Conservation (phyloP, 2,888 invertebrate genomes). For the Amblyteles armatorius region DNA sequence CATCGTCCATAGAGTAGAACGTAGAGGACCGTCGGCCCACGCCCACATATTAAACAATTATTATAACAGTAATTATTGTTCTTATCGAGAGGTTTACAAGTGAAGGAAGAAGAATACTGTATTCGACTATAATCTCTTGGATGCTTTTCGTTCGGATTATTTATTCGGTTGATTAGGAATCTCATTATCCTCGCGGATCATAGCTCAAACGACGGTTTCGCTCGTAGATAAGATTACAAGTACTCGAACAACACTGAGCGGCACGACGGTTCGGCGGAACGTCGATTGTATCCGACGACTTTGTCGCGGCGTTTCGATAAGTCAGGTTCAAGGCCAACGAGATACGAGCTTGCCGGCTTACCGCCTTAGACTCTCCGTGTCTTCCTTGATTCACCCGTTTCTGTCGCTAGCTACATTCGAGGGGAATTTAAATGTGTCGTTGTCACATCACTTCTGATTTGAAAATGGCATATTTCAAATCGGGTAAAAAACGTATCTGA, state of each 20-base stretch:
- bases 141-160: neutral
- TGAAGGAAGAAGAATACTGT: neutral
- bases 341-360: conserved; percentile 57
- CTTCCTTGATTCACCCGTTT: neutral
- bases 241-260: neutral
- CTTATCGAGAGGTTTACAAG: neutral
- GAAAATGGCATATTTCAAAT: neutral
- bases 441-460: neutral
- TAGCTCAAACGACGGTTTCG: conserved; percentile 38
- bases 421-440: neutral
- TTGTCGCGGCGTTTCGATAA: conserved; percentile 58
- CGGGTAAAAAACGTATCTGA: neutral
- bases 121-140: neutral
- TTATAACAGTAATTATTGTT: too few relatives aligned
- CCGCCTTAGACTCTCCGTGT: conserved; percentile 7
- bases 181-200: conserved; percentile 11
- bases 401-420: neutral
- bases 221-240: conserved; percentile 43
- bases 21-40: neutral
- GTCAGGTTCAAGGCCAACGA: conserved; percentile 71
- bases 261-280: neutral
- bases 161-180: conserved; percentile 3
- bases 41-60: neutral
- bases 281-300: conserved; percentile 16
- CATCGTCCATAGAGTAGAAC: neutral